phyloP scores from a whole-genome alignment of 2,888 invertebrate species.

The Pandemis cinnamomeana region DNA sequence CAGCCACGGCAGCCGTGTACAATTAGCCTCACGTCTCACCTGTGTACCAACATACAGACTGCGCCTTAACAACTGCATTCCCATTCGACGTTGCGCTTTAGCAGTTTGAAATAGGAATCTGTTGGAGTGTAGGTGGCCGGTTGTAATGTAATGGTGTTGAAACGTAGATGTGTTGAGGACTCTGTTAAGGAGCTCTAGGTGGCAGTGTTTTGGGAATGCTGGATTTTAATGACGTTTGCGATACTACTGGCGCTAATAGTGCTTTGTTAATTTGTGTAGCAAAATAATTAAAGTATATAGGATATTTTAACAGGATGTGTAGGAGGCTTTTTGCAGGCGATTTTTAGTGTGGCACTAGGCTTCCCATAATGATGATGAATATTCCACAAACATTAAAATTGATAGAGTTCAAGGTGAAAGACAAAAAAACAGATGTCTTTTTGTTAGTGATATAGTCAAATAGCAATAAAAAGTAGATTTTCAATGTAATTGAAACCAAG shows the following conservation, averaged over 20 bases:
- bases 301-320: too few relatives aligned
- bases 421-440: too few relatives aligned
- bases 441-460: too few relatives aligned
- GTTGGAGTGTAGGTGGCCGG: neutral
- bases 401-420: too few relatives aligned
- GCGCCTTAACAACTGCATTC: neutral
- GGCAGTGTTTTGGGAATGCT: constrained; percentile 51
- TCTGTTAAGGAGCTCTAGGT: constrained; percentile 52
- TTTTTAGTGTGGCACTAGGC: too few relatives aligned
- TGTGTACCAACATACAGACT: constrained; percentile 56
- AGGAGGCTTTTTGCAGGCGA: too few relatives aligned
- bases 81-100: constrained; percentile 15
- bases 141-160: constrained; percentile 43
- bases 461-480: too few relatives aligned
- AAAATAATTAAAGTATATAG: neutral
- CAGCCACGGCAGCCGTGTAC: constrained; percentile 73
- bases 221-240: constrained; percentile 51
- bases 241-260: constrained; percentile 42
- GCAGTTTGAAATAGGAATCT: neutral
- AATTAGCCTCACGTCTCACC: constrained; percentile 77
- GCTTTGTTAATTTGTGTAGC: constrained; percentile 38
- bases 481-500: too few relatives aligned
- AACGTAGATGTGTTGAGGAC: constrained; percentile 56
- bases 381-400: too few relatives aligned
- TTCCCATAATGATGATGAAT: too few relatives aligned